Evolutionary conservation across 2,888 invertebrate genomes (phyloP), one percentile per base, ranked within the genome.

Genomic region (Dasysyrphus tricinctus): DNA sequence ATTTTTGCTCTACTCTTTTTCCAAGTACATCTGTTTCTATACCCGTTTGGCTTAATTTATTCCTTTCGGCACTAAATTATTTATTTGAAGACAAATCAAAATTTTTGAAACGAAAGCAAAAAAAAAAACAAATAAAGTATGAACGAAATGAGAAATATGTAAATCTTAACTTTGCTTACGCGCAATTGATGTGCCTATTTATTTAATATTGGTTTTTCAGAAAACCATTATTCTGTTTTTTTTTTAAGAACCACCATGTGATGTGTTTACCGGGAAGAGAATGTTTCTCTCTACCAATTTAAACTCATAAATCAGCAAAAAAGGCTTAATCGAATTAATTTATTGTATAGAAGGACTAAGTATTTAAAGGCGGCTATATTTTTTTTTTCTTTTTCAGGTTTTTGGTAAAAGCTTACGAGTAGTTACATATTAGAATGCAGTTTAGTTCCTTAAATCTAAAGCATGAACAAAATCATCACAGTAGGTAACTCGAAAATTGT

Each of bases 51-150:
- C 72, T 86, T 74, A 86, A 82, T 86, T 86, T 86, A 86, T 86
- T 86, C 82, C 78, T 39, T 86, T 86, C 82, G 49, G 75, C 70
- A 72, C 72, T 86, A 86, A 86, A 86, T 86, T 86, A 86, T 86
- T 86, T 81, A 86, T 82, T 79, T 75, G 78, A 82, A 79, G 72
- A 74, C 44, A 82, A 86, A 82, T 86, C 78, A 86, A 79, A 86
- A 86, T 82, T 86, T 24, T 79, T 78, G 82, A 51, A 72, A 77
- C 37, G 61, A 19, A 65, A 51, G 61, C 5, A 44, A 14, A 57
- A 54, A 7, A 8, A 56, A 56, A 57, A 54, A 7, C 12, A 56
- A 56, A 19, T 57, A 76, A 47, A 70, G 44, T 51, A 19, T 29
- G 6, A 14, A 14, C 24, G 57, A 39, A 69, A 19, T 34, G 51